Conservation (phyloP, 1,140 invertebrate species). For the Brachionus angularis region DNA sequence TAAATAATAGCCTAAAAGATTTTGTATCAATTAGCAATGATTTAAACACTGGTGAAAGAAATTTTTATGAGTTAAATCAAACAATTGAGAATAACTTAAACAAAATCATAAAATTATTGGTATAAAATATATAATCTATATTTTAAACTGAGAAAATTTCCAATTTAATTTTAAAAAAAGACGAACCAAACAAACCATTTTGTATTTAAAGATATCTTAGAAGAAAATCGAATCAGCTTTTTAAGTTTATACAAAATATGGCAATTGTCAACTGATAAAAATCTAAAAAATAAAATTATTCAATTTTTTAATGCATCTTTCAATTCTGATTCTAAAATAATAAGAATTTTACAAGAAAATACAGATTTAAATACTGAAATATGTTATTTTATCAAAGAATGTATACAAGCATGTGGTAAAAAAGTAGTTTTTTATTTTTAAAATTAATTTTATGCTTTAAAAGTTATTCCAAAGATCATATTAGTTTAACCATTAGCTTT, state of each 20-base stretch:
- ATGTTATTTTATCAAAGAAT: background rate
- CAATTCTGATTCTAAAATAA: background rate
- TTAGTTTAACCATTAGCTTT: too few relatives aligned
- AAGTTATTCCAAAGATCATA: background rate
- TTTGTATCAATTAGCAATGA: background rate
- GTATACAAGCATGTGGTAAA: background rate
- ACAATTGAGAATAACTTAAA: background rate
- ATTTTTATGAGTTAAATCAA: background rate
- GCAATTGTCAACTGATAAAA: background rate
- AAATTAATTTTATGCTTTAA: too few relatives aligned
- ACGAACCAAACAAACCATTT: background rate
- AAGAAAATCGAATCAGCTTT: background rate
- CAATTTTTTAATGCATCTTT: background rate
- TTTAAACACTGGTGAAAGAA: conserved; percentile 16
- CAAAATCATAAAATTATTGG: background rate
- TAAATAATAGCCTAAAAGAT: background rate
- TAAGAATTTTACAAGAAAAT: background rate
- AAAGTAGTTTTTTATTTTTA: background rate
- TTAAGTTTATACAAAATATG: conserved; percentile 9
- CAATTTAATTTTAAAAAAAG: background rate
- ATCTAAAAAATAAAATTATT: background rate
- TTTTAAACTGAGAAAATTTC: background rate
- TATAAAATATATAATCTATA: background rate
- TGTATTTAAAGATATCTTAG: background rate
- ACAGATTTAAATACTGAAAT: background rate